Percentiles rank a stretch among this genome's conserved stretches.
Conservation (phyloP, 2,113 vertebrate genomes). For the Trinectes maculatus region DNA sequence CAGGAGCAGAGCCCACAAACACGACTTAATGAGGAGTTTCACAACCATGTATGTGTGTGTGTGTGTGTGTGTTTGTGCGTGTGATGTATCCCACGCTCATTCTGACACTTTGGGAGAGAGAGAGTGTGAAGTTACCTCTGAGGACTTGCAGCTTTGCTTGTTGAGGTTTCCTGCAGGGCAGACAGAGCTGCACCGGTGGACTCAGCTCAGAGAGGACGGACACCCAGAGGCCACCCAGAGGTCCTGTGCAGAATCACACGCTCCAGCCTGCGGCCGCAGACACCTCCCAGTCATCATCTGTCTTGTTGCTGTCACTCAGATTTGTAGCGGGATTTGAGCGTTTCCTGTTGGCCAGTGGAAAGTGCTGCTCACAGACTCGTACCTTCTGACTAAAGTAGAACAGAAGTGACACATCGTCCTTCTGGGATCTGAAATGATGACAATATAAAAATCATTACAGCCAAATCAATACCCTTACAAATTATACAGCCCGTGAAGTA, state of each 20-base stretch:
- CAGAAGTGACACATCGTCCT: background rate
- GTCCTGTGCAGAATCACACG: conserved; percentile 79
- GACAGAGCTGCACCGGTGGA: conserved; percentile 43
- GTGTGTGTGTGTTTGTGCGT: conserved; percentile 26
- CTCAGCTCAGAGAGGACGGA: conserved; percentile 51
- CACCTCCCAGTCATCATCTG: conserved; percentile 82
- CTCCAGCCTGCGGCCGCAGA: conserved; percentile 72
- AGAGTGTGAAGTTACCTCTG: conserved; percentile 71
- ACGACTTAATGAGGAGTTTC: conserved; percentile 72
- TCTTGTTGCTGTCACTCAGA: conserved; percentile 83
- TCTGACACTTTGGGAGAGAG: conserved; percentile 59
- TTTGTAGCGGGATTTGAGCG: conserved; percentile 72
- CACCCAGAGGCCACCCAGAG: conserved; percentile 53
- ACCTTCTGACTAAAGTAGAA: background rate
- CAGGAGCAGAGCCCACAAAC: conserved; percentile 76
- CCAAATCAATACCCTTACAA: background rate
- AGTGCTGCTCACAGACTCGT: conserved; percentile 31
- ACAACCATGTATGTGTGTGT: conserved; percentile 23
- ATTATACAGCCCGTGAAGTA: conserved; percentile 13
- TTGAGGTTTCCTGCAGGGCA: conserved; percentile 38
- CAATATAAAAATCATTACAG: background rate
- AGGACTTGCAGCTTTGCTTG: conserved; percentile 53
- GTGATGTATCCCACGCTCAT: conserved; percentile 48
- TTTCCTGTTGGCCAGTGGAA: conserved; percentile 56
- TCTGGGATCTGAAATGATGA: background rate